Evolutionary conservation across 1,140 invertebrate species (phyloP).

Genomic region (Drosophila fuyamai): DNA sequence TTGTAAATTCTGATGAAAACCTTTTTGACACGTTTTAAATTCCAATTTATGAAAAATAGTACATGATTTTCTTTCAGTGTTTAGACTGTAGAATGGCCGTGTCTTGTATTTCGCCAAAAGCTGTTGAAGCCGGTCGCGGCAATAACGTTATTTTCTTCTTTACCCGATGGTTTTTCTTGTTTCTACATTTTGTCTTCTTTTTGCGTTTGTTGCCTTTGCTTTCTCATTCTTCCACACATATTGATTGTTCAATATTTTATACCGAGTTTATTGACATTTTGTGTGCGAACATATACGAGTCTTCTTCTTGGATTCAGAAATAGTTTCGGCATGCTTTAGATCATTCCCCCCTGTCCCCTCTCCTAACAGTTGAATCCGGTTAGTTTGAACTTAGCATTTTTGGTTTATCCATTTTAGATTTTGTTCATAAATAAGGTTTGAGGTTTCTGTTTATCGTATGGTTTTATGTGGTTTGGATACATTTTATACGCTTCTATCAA

Average conservation of each 20-base stretch:
- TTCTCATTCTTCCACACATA: conserved; percentile 51
- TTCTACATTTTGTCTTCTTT: conserved; percentile 41
- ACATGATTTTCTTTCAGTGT: conserved; percentile 6
- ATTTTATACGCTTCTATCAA: neutral
- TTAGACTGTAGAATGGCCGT: conserved; percentile 3
- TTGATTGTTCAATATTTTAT: conserved; percentile 74
- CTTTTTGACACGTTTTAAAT: neutral
- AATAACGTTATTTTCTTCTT: conserved; percentile 48
- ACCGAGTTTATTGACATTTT: conserved; percentile 78
- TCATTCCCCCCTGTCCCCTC: neutral
- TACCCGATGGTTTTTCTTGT: conserved; percentile 38
- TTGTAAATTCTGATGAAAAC: too few relatives aligned
- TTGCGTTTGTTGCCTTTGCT: conserved; percentile 39
- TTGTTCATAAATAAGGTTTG: conserved; percentile 4
- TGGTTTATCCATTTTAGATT: neutral
- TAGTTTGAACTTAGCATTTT: conserved; percentile 22
- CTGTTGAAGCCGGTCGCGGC: conserved; percentile 19
- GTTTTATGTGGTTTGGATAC: conserved; percentile 15
- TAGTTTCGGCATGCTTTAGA: conserved; percentile 61
- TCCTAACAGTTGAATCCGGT: conserved; percentile 35
- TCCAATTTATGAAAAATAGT: neutral
- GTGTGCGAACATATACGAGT: conserved; percentile 38
- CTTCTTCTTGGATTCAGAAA: conserved; percentile 39
- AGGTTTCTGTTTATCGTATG: conserved; percentile 7
- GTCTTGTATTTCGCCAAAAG: conserved; percentile 37